Evolutionary conservation across 2,797 vertebrate species (phyloP).

Genomic region (Tauraco hartlaubi): DNA sequence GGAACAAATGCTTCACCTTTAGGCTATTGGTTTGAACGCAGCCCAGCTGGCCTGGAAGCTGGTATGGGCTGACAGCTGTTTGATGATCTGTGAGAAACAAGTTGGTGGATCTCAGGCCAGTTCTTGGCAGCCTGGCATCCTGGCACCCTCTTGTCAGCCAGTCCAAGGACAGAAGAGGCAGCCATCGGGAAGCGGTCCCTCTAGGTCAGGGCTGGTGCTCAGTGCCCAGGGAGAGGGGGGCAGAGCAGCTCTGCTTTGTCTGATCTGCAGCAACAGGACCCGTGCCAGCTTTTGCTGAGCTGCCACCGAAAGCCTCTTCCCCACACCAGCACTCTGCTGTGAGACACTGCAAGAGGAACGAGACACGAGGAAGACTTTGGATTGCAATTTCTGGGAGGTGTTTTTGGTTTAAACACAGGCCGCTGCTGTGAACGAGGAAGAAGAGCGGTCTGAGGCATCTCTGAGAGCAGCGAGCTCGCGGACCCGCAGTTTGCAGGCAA

Average conservation of each 20-base stretch:
- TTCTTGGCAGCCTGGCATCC: slow-evolving; percentile 37
- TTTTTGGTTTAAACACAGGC: background rate
- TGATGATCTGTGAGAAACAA: slow-evolving; percentile 45
- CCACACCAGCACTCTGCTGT: fast-evolving
- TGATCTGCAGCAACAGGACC: fast-evolving
- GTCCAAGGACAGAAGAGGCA: slow-evolving; percentile 50
- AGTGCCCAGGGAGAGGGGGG: background rate
- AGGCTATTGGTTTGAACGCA: slow-evolving; percentile 30
- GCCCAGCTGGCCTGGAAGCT: slow-evolving; percentile 56
- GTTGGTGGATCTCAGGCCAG: slow-evolving; percentile 34
- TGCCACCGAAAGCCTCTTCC: background rate
- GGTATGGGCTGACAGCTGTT: slow-evolving; percentile 38
- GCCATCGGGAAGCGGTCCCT: slow-evolving; percentile 27
- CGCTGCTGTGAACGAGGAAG: background rate
- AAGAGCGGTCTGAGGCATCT: background rate
- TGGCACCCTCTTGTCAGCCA: slow-evolving; percentile 12
- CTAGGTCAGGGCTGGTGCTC: background rate
- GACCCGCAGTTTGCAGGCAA: background rate
- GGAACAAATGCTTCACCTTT: slow-evolving; percentile 68
- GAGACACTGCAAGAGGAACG: background rate
- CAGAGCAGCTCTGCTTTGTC: background rate
- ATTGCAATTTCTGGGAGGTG: background rate
- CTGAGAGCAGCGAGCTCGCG: background rate
- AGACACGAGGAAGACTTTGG: background rate
- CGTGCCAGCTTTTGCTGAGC: background rate